phyloP scores from a whole-genome alignment of 2,888 invertebrate genomes.

The Corythucha ciliata region DNA sequence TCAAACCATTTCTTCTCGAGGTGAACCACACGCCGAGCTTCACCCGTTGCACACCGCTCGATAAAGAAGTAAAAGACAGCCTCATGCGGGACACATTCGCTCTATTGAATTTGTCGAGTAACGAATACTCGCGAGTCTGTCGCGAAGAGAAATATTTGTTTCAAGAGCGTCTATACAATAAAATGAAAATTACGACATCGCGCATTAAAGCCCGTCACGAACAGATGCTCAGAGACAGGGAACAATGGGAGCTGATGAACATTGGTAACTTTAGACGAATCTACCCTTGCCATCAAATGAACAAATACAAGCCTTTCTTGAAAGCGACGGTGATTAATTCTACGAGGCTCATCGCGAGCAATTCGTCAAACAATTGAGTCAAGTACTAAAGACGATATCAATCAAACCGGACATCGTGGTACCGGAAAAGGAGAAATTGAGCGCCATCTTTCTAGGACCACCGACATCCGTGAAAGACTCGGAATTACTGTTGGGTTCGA shows the following conservation, averaged over 20 bases:
- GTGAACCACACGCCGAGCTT: conserved; percentile 91
- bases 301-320: conserved; percentile 13
- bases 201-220: conserved; percentile 1
- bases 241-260: conserved; percentile 15
- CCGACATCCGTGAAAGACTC: no score
- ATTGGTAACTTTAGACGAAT: conserved; percentile 13
- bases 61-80: conserved; percentile 74
- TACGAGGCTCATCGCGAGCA: no score
- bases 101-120: conserved; percentile 66
- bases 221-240: conserved; percentile 11
- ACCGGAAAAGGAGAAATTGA: conserved; percentile 15
- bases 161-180: conserved; percentile 8
- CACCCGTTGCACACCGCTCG: conserved; percentile 76
- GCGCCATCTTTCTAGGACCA: conserved; percentile 18
- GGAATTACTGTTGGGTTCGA: no score
- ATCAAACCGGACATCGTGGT: conserved; percentile 7
- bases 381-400: conserved; percentile 15
- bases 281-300: not conserved
- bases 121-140: conserved; percentile 38
- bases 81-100: conserved; percentile 66
- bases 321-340: no score
- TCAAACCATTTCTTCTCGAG: conserved; percentile 79
- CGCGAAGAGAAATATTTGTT: conserved; percentile 17
- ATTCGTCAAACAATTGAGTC: no score
- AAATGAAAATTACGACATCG: conserved; percentile 8